Conservation (phyloP, 2,113 vertebrate genomes). For the Dipodomys ordii region DNA sequence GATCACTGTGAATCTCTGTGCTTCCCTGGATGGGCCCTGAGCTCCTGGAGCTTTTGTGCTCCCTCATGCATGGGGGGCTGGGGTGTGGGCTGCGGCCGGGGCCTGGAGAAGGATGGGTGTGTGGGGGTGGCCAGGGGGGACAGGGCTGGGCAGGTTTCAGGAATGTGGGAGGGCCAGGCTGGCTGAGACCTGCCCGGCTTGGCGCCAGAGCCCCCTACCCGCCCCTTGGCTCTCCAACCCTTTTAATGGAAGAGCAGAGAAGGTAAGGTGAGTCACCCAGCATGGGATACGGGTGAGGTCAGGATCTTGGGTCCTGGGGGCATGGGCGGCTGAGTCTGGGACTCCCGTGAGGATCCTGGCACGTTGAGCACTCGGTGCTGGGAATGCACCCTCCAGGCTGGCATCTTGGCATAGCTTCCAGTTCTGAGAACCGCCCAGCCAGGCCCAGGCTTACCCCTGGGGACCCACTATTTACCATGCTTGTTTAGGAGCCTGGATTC, state of each 20-base stretch:
- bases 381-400: constrained; percentile 50
- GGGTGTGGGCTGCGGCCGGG: constrained; percentile 37
- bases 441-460: constrained; percentile 17
- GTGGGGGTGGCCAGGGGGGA: constrained; percentile 74
- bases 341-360: not conserved
- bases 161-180: constrained; percentile 80
- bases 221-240: not conserved
- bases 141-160: constrained; percentile 83
- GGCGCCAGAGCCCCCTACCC: constrained; percentile 75
- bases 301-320: not conserved
- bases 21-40: not conserved
- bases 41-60: not conserved
- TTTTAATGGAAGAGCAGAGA: not conserved
- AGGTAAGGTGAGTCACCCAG: not conserved
- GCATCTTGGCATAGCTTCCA: constrained; percentile 44
- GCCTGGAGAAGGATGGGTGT: constrained; percentile 58
- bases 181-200: constrained; percentile 75
- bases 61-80: constrained; percentile 21
- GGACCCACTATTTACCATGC: constrained; percentile 50
- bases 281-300: not conserved
- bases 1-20: not conserved
- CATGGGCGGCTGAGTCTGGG: not conserved
- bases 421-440: constrained; percentile 37
- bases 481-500: constrained; percentile 42
- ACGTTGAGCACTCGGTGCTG: not conserved